Evolutionary conservation across 2,888 invertebrate species (phyloP).

Genomic region (Hypselothyrea guttata): DNA sequence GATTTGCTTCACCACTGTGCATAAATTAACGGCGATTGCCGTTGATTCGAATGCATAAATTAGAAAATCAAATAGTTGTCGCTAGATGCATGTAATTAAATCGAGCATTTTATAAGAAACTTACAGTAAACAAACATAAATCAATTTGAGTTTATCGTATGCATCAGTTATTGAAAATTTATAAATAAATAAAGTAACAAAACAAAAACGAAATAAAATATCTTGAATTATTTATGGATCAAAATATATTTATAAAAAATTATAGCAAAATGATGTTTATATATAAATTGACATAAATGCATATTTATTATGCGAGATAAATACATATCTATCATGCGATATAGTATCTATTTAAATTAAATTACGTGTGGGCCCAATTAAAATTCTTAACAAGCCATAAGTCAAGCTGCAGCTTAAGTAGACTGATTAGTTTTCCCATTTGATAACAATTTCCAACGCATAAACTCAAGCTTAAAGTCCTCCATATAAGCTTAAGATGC

Average conservation of each 20-base stretch:
- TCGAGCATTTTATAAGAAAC: constrained; percentile 22
- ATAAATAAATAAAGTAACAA: too few relatives aligned
- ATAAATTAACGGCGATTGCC: constrained; percentile 57
- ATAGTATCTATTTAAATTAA: too few relatives aligned
- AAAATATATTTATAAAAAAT: too few relatives aligned
- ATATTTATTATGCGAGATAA: too few relatives aligned
- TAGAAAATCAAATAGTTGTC: constrained; percentile 62
- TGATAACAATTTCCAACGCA: constrained; percentile 4
- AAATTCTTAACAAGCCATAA: too few relatives aligned
- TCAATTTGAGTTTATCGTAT: neutral
- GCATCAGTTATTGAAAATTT: too few relatives aligned
- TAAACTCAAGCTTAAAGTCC: constrained; percentile 37
- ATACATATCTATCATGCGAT: too few relatives aligned
- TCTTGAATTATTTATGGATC: too few relatives aligned
- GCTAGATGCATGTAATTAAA: constrained; percentile 65
- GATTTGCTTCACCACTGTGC: constrained; percentile 55
- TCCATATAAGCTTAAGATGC: constrained; percentile 28
- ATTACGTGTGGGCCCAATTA: too few relatives aligned
- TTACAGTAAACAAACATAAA: constrained; percentile 24
- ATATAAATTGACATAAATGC: too few relatives aligned
- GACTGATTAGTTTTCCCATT: constrained; percentile 6
- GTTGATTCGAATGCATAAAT: constrained; percentile 60
- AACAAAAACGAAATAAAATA: too few relatives aligned
- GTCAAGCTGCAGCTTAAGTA: constrained; percentile 6
- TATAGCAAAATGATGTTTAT: too few relatives aligned